These are phyloP conservation scores for Ammospiza maritima DNA, from an alignment of 2,797 vertebrate species.

Conservation along the genomic window DNA sequence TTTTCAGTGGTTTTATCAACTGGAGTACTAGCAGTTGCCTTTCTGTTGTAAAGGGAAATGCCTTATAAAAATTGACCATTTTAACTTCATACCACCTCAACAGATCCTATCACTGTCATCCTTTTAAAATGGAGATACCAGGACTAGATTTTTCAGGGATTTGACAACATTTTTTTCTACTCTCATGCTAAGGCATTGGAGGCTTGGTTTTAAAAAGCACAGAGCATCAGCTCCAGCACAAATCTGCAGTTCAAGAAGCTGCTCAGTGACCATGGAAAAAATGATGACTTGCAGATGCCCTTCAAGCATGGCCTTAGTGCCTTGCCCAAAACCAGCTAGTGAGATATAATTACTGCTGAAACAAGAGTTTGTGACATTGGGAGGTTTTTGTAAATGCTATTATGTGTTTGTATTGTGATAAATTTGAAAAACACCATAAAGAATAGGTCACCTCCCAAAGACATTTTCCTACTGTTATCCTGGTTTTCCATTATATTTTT, in stretches of 20 bases:
- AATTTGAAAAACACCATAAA: neutral
- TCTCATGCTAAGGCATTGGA: neutral
- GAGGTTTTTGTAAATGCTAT: neutral
- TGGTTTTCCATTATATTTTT: neutral
- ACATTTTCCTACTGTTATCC: neutral
- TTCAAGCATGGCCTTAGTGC: neutral
- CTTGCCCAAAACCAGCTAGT: neutral
- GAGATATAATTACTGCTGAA: slow-evolving; percentile 10
- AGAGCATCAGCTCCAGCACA: neutral
- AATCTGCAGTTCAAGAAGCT: neutral
- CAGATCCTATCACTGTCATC: neutral
- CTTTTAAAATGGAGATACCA: neutral
- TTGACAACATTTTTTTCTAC: neutral
- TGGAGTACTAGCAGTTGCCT: neutral
- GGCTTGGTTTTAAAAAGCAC: neutral
- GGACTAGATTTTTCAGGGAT: neutral
- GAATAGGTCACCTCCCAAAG: neutral
- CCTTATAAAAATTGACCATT: neutral
- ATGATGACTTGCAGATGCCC: neutral
- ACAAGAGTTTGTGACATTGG: neutral
- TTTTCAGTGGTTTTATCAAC: neutral
- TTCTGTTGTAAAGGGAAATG: neutral
- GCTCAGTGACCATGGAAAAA: neutral
- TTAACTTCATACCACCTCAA: neutral
- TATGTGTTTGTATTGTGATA: neutral